Percentiles rank a stretch among this genome's conserved stretches.
Evolutionary conservation across 2,888 invertebrate species (phyloP).

Genomic region (Ophion slaviceki): DNA sequence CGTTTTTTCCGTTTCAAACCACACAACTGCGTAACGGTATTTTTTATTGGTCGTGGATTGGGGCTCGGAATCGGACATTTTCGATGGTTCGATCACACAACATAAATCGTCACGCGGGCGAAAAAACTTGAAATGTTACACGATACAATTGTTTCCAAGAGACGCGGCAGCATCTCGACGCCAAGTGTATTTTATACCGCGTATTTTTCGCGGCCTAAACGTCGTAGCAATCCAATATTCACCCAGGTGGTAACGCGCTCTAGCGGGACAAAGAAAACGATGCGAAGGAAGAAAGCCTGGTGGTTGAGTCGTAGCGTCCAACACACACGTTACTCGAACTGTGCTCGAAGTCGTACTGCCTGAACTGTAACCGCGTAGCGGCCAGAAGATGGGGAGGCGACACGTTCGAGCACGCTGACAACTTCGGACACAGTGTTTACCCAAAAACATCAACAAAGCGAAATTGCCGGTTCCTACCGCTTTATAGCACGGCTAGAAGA

Average conservation of each 20-base stretch:
- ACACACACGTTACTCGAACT: background rate
- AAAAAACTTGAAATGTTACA: background rate
- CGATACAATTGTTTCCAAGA: background rate
- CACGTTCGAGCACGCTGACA: background rate
- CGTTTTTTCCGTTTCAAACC: conserved; percentile 40
- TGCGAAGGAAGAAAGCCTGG: no score
- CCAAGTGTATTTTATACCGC: background rate
- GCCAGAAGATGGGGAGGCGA: background rate
- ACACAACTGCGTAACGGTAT: conserved; percentile 43
- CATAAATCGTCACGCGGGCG: background rate
- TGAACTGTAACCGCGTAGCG: background rate
- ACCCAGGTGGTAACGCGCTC: background rate
- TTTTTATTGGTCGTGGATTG: conserved; percentile 35
- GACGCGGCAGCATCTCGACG: no score
- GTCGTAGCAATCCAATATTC: background rate
- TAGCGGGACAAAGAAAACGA: background rate
- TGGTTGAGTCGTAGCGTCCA: background rate
- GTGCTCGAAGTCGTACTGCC: background rate
- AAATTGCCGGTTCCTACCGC: background rate
- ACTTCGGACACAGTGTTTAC: background rate
- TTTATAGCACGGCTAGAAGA: background rate
- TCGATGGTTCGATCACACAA: conserved; percentile 4
- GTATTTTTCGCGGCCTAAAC: background rate
- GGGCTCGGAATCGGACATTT: conserved; percentile 40
- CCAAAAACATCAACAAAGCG: background rate